Percentiles rank a stretch among this genome's conserved stretches.
These are phyloP conservation scores for Acropternis orthonyx DNA, from an alignment of 2,797 vertebrate genomes.

Conservation along the genomic window DNA sequence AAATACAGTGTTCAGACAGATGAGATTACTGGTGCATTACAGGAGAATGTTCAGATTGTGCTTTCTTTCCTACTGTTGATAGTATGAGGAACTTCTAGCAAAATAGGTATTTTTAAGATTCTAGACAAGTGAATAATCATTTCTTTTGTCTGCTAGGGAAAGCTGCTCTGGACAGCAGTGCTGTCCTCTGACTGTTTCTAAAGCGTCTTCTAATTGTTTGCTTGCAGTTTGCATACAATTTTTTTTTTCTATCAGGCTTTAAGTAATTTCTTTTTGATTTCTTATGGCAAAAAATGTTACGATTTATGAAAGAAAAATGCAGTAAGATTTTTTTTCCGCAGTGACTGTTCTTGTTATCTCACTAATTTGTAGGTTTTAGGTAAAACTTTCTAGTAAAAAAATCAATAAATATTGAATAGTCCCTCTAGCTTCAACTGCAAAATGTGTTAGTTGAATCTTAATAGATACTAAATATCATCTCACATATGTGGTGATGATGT, in stretches of 20 bases:
- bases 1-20: neutral
- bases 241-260: neutral
- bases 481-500: accelerated
- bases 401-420: neutral
- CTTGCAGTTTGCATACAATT: neutral
- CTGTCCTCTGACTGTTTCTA: neutral
- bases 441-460: neutral
- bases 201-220: neutral
- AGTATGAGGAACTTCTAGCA: neutral
- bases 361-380: neutral
- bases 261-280: neutral
- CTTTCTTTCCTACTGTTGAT: neutral
- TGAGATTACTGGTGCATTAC: neutral
- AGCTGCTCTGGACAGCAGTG: neutral
- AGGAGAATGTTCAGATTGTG: neutral
- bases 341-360: neutral
- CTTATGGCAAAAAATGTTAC: neutral
- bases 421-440: neutral
- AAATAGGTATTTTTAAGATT: neutral
- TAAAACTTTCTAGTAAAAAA: neutral
- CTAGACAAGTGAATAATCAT: neutral
- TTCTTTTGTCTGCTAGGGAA: neutral
- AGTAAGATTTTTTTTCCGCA: neutral
- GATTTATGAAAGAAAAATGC: neutral
- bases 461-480: neutral